Evolutionary conservation across 2,888 invertebrate genomes (phyloP).

Genomic region (Polylopha cassiicola): DNA sequence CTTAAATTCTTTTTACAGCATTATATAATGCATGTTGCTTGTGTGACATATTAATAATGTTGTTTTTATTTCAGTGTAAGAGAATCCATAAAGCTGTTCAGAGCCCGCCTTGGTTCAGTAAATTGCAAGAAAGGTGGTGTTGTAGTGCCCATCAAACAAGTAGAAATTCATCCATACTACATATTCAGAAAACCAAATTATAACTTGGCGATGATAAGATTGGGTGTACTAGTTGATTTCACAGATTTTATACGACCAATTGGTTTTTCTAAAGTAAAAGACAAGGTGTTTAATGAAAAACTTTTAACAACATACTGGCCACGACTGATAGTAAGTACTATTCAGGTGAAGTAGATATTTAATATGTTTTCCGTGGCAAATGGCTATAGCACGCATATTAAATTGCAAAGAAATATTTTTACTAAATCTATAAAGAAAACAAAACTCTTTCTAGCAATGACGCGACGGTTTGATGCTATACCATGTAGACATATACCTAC

Average conservation of each 20-base stretch:
- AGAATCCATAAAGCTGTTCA: conserved; percentile 54
- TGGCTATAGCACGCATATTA: too few relatives aligned
- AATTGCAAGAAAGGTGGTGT: conserved; percentile 57
- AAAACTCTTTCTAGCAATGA: too few relatives aligned
- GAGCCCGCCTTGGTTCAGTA: conserved; percentile 53
- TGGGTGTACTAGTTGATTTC: conserved; percentile 35
- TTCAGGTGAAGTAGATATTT: too few relatives aligned
- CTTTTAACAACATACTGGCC: conserved; percentile 63
- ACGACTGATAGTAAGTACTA: conserved; percentile 54
- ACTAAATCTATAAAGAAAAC: too few relatives aligned
- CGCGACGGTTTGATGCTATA: too few relatives aligned
- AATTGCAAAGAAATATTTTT: too few relatives aligned
- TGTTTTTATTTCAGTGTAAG: conserved; percentile 43
- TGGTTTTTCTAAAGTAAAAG: conserved; percentile 36
- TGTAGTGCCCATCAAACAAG: conserved; percentile 39
- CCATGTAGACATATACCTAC: too few relatives aligned
- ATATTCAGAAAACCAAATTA: conserved; percentile 38
- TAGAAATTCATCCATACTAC: conserved; percentile 52
- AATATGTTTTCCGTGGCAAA: too few relatives aligned
- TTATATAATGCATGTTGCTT: too few relatives aligned
- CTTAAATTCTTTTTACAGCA: too few relatives aligned
- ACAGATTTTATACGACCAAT: conserved; percentile 44
- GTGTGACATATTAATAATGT: too few relatives aligned
- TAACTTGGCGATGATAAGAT: conserved; percentile 48
- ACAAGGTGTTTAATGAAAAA: conserved; percentile 44